A percentile compares a stretch with the other conserved stretches of the same genome.
Conservation (phyloP, 64 coral and sea anemone species). For the Montipora efflorescens region DNA sequence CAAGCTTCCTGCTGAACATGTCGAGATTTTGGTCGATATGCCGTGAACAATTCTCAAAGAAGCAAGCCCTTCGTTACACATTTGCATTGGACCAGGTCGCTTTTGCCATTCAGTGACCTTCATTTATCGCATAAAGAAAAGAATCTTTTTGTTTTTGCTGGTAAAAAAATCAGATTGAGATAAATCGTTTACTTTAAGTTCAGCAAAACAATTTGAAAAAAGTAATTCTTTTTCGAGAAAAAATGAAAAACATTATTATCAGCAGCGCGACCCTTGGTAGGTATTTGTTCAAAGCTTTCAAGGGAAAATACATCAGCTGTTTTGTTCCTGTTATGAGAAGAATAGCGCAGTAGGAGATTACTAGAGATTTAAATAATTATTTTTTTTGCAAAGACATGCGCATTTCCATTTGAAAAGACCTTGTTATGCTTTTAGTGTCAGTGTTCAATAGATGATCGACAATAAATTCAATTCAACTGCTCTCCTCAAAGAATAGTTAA, state of each 20-base stretch:
- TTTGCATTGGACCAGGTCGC: not conserved
- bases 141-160: not conserved
- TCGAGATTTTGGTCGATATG: slow-evolving; percentile 79
- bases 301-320: too few relatives aligned
- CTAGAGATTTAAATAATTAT: not conserved
- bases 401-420: slow-evolving; percentile 7
- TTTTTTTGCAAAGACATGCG: not conserved
- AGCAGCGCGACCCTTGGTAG: too few relatives aligned
- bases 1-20: slow-evolving; percentile 61
- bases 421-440: not conserved
- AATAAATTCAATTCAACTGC: not conserved
- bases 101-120: not conserved
- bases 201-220: not conserved
- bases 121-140: not conserved
- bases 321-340: not conserved
- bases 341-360: not conserved
- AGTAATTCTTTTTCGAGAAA: not conserved
- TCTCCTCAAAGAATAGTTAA: not conserved
- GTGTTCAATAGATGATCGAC: not conserved
- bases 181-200: not conserved
- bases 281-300: too few relatives aligned
- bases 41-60: slow-evolving; percentile 35
- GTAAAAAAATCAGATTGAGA: not conserved
- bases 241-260: not conserved
- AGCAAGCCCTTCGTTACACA: not conserved